Evolutionary conservation across 2,113 vertebrate genomes (phyloP).

Genomic region (Ginglymostoma cirratum): DNA sequence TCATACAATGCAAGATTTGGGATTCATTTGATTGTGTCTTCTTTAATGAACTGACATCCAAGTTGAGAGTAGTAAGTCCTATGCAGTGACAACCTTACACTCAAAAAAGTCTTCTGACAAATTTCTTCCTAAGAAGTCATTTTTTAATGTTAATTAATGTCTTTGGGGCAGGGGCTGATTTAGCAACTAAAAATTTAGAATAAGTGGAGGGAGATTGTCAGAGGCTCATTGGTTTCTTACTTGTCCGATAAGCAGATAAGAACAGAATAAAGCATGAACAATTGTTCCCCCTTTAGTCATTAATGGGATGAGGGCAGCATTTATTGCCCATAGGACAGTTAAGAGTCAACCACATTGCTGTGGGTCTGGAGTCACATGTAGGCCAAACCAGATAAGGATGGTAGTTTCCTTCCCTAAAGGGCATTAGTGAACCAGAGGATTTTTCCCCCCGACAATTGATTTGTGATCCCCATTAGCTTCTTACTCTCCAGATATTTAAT

Average conservation of each 20-base stretch:
- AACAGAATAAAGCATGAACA: neutral
- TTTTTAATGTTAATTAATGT: neutral
- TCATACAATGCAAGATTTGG: no score
- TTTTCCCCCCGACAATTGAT: no score
- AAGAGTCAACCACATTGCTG: no score
- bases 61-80: neutral
- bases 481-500: no score
- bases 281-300: no score
- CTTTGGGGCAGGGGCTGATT: neutral
- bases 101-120: neutral
- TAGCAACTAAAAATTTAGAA: neutral
- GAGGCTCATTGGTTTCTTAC: neutral
- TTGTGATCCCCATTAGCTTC: no score
- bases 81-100: neutral
- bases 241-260: neutral
- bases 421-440: no score
- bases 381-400: no score
- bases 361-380: no score
- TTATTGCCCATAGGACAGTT: no score
- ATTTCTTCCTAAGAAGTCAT: neutral
- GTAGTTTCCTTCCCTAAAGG: no score
- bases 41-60: neutral
- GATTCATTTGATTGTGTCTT: neutral
- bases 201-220: neutral
- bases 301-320: no score